phyloP scores from a whole-genome alignment of 2,797 vertebrate genomes.

The Etheostoma nigrum region DNA sequence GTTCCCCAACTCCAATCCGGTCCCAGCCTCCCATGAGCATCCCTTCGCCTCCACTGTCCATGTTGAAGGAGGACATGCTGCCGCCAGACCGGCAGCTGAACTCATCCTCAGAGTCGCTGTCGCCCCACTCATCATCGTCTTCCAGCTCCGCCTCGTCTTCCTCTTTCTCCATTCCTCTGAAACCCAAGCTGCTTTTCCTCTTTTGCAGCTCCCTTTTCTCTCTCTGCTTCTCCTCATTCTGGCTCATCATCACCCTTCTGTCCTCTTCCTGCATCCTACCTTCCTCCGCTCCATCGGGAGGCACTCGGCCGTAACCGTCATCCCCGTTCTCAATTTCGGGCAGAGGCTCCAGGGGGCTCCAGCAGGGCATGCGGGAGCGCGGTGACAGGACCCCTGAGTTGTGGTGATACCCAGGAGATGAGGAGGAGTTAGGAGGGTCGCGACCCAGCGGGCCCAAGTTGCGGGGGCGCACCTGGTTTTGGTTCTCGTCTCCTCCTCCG shows the following conservation, averaged over 20 bases:
- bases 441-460: slow-evolving; percentile 74
- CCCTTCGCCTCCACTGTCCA: slow-evolving; percentile 81
- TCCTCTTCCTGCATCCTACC: slow-evolving; percentile 78
- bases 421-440: slow-evolving; percentile 49
- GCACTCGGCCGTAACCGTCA: slow-evolving; percentile 88
- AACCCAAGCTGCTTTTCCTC: slow-evolving; percentile 52
- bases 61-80: slow-evolving; percentile 87
- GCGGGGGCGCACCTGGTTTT: slow-evolving; percentile 82
- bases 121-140: slow-evolving; percentile 66
- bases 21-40: slow-evolving; percentile 70
- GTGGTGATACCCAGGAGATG: slow-evolving; percentile 53
- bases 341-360: slow-evolving; percentile 86
- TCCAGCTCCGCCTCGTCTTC: slow-evolving; percentile 71
- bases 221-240: slow-evolving; percentile 65
- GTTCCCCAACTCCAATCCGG: slow-evolving; percentile 76
- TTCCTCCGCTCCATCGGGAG: slow-evolving; percentile 94
- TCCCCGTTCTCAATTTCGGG: slow-evolving; percentile 85
- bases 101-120: slow-evolving; percentile 91
- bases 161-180: slow-evolving; percentile 72
- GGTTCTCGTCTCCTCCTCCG: slow-evolving; percentile 89
- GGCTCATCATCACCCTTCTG: slow-evolving; percentile 41
- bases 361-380: slow-evolving; percentile 80
- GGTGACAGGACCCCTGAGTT: slow-evolving; percentile 74
- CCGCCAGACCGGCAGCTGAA: slow-evolving; percentile 89
- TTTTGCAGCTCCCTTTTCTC: slow-evolving; percentile 59